phyloP scores from a whole-genome alignment of 2,888 invertebrate species.

The Lepetodrilus schrolli region DNA sequence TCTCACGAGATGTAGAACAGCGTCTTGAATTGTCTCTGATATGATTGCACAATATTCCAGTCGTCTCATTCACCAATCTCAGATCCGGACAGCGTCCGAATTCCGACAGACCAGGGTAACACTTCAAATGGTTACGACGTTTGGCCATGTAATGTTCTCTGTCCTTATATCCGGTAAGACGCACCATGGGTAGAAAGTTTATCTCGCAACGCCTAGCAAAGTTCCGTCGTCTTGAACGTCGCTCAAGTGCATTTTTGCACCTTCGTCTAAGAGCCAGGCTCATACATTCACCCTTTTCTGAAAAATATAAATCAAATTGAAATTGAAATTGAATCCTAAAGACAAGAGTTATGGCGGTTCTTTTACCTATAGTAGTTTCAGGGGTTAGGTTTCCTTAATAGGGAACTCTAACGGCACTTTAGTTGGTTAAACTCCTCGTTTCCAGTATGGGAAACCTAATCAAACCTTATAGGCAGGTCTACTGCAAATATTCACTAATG shows the following conservation, averaged over 20 bases:
- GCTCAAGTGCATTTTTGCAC: constrained; percentile 76
- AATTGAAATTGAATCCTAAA: background rate
- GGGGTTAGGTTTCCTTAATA: too few relatives aligned
- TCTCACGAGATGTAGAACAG: constrained; percentile 75
- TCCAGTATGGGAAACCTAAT: too few relatives aligned
- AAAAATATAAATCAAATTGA: background rate
- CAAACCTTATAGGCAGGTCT: too few relatives aligned
- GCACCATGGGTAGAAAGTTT: constrained; percentile 77
- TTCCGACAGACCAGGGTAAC: constrained; percentile 66
- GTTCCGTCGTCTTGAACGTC: constrained; percentile 63
- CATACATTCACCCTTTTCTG: constrained; percentile 76
- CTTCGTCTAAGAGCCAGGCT: constrained; percentile 76
- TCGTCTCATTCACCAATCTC: constrained; percentile 74
- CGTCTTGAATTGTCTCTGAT: constrained; percentile 76
- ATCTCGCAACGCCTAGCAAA: constrained; percentile 76
- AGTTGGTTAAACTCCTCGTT: background rate
- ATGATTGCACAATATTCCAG: constrained; percentile 75
- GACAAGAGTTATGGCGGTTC: too few relatives aligned
- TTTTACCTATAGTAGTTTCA: too few relatives aligned
- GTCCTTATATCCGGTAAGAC: constrained; percentile 53
- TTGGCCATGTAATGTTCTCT: constrained; percentile 41
- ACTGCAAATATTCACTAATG: too few relatives aligned
- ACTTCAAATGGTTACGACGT: constrained; percentile 66
- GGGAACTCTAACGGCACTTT: too few relatives aligned
- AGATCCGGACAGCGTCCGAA: constrained; percentile 74